Evolutionary conservation across 2,113 vertebrate species (phyloP).

Genomic region (Cyphomyrus discorhynchus): DNA sequence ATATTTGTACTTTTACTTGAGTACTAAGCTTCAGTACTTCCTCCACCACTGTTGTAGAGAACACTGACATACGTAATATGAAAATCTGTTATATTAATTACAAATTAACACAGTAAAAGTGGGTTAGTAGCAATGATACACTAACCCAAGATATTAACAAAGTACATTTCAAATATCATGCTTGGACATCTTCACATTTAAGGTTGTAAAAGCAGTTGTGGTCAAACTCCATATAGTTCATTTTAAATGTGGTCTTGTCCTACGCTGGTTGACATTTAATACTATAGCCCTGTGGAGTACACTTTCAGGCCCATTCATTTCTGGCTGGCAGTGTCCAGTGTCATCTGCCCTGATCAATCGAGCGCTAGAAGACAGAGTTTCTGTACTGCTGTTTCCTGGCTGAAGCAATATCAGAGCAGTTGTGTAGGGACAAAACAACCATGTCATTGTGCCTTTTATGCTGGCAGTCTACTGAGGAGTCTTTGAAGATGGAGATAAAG

Average conservation of each 20-base stretch:
- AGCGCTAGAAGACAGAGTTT: neutral
- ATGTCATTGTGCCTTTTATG: constrained; percentile 18
- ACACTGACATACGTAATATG: neutral
- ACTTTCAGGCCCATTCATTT: constrained; percentile 36
- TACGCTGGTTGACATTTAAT: constrained; percentile 34
- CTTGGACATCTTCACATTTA: neutral
- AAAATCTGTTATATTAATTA: neutral
- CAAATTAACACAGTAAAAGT: neutral
- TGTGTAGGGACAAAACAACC: constrained; percentile 4
- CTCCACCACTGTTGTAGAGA: neutral
- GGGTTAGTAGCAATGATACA: neutral
- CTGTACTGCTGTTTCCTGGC: neutral
- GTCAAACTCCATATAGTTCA: constrained; percentile 9
- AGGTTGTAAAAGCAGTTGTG: neutral
- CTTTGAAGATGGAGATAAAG: constrained; percentile 45
- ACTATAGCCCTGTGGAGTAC: constrained; percentile 40
- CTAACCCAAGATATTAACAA: neutral
- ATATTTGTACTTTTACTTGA: too few relatives aligned
- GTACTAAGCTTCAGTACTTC: too few relatives aligned
- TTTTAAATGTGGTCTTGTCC: constrained; percentile 38
- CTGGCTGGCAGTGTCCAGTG: constrained; percentile 36
- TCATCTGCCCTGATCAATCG: constrained; percentile 12
- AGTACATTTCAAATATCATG: neutral
- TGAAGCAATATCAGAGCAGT: constrained; percentile 29
- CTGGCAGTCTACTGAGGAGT: neutral